These are phyloP conservation scores for Homalodisca vitripennis DNA, from an alignment of 1,140 invertebrate genomes.

Conservation along the genomic window DNA sequence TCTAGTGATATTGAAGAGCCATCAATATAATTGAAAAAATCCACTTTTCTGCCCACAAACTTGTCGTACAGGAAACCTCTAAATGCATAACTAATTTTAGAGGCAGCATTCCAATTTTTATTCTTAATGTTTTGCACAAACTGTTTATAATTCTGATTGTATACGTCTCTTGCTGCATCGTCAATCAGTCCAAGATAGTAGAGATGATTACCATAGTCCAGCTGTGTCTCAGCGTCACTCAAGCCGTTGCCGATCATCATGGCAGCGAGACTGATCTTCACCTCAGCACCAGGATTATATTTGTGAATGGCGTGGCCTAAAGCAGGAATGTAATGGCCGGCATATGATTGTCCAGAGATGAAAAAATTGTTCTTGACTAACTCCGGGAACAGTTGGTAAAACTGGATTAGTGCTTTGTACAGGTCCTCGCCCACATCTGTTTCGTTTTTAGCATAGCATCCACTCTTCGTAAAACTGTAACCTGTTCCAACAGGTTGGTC, in stretches of 20 bases:
- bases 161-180: slow-evolving; percentile 50
- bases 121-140: slow-evolving; percentile 22
- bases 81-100: not conserved
- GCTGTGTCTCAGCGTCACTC: slow-evolving; percentile 74
- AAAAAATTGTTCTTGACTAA: slow-evolving; percentile 66
- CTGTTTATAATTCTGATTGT: not conserved
- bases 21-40: slow-evolving; percentile 77
- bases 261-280: slow-evolving; percentile 62
- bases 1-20: slow-evolving; percentile 1
- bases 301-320: slow-evolving; percentile 72
- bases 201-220: slow-evolving; percentile 78
- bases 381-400: slow-evolving; percentile 70
- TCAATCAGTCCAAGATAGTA: slow-evolving; percentile 66
- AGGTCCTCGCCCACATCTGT: slow-evolving; percentile 48
- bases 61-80: not conserved
- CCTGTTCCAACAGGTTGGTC: slow-evolving; percentile 58
- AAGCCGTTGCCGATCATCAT: slow-evolving; percentile 85
- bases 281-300: slow-evolving; percentile 58
- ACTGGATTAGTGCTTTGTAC: slow-evolving; percentile 50
- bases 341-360: slow-evolving; percentile 86
- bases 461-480: slow-evolving; percentile 67
- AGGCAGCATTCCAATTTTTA: not conserved
- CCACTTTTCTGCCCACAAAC: slow-evolving; percentile 72
- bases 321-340: slow-evolving; percentile 81
- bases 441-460: slow-evolving; percentile 66